phyloP scores from a whole-genome alignment of 1,140 invertebrate genomes.

The Bactericera cockerelli region DNA sequence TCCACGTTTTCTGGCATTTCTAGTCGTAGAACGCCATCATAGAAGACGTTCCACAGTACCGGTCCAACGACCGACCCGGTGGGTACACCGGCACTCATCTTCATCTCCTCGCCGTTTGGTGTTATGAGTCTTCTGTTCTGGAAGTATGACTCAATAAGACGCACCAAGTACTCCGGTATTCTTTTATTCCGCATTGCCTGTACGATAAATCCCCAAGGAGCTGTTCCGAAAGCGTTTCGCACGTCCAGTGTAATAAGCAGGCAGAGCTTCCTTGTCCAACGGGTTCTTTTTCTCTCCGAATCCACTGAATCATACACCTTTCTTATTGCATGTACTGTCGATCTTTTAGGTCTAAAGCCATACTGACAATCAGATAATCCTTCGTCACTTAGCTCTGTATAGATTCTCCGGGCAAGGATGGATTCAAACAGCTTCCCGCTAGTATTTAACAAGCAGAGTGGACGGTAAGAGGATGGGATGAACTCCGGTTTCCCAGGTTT shows the following conservation, averaged over 20 bases:
- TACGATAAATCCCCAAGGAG: conserved; percentile 3
- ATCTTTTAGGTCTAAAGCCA: background rate
- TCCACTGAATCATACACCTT: too few relatives aligned
- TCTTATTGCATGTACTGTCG: conserved; percentile 8
- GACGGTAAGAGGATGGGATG: conserved; percentile 20
- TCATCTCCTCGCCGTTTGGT: background rate
- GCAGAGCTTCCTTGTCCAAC: too few relatives aligned
- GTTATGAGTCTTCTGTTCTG: background rate
- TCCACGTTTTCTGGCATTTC: conserved; percentile 16
- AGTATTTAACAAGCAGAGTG: conserved; percentile 25
- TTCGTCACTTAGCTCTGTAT: too few relatives aligned
- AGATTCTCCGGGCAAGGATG: conserved; percentile 18
- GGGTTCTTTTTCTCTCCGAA: too few relatives aligned
- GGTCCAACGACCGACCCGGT: conserved; percentile 25
- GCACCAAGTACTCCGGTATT: background rate
- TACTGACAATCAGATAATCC: too few relatives aligned
- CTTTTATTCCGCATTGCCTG: background rate
- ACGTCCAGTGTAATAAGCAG: too few relatives aligned
- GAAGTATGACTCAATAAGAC: background rate
- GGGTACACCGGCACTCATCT: conserved; percentile 18
- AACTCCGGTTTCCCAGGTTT: conserved; percentile 21
- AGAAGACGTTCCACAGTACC: conserved; percentile 24
- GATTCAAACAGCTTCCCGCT: conserved; percentile 21
- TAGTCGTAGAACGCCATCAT: conserved; percentile 23
- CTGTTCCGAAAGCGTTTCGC: background rate